Percentiles rank a stretch among this genome's conserved stretches.
Evolutionary conservation across 1,140 invertebrate species (phyloP).

Genomic region (Nasonia giraulti): DNA sequence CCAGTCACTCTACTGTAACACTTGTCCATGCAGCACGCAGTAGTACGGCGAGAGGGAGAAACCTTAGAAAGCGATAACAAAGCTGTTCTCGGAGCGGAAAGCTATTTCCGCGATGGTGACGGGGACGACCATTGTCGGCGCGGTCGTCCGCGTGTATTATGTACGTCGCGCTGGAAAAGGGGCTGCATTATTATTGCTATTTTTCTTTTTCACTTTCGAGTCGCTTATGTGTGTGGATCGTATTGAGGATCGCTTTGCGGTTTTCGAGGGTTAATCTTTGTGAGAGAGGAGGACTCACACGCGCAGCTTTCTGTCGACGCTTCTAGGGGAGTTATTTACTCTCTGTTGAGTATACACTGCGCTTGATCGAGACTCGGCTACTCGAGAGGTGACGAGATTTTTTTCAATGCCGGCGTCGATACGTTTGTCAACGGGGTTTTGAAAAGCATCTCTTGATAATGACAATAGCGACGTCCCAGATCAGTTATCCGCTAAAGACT

Average conservation of each 20-base stretch:
- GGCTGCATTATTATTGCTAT: neutral
- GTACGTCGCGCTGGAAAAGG: neutral
- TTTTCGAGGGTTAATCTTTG: conserved; percentile 11
- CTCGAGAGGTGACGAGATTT: neutral
- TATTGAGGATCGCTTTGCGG: conserved; percentile 16
- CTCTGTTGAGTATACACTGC: neutral
- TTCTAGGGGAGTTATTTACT: neutral
- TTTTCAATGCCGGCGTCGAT: neutral
- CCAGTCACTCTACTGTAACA: too few species aligned
- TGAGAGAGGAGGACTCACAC: neutral
- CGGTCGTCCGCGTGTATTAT: neutral
- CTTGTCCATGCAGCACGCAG: too few species aligned
- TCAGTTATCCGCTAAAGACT: too few species aligned
- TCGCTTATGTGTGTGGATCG: neutral
- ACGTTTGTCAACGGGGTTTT: too few species aligned
- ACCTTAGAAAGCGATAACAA: conserved; percentile 13
- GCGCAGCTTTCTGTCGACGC: neutral
- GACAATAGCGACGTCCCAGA: too few species aligned
- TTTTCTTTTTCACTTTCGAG: neutral
- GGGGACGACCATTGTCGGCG: conserved; percentile 1
- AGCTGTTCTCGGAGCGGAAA: neutral
- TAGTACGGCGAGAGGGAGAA: neutral
- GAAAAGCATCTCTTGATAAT: too few species aligned
- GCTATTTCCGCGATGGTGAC: conserved; percentile 1
- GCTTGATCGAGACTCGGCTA: neutral